phyloP scores from a whole-genome alignment of 2,113 vertebrate genomes.

The Nycticebus coucang region DNA sequence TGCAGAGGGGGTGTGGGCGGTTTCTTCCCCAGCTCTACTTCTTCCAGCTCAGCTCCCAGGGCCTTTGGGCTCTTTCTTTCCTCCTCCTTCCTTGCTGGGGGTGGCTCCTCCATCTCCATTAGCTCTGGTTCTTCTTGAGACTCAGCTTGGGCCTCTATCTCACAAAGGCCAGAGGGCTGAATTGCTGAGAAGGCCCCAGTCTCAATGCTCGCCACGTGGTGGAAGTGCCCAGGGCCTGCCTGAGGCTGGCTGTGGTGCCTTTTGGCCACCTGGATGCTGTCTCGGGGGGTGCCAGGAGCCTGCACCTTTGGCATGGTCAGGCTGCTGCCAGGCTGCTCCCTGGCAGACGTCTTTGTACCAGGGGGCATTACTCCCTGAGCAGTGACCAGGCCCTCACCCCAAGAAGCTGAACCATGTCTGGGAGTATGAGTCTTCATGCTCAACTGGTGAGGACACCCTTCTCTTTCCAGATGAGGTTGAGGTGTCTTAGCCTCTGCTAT shows the following conservation, averaged over 20 bases:
- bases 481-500: background rate
- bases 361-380: background rate
- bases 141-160: conserved; percentile 87
- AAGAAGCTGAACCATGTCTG: conserved; percentile 38
- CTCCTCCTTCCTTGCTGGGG: conserved; percentile 42
- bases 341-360: conserved; percentile 42
- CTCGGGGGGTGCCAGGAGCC: conserved; percentile 60
- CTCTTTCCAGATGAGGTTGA: conserved; percentile 1
- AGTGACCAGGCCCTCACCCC: background rate
- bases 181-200: conserved; percentile 87
- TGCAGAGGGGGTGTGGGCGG: conserved; percentile 97
- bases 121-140: conserved; percentile 79
- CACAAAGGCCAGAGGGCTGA: background rate
- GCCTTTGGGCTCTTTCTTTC: conserved; percentile 57
- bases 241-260: conserved; percentile 97
- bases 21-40: conserved; percentile 84
- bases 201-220: conserved; percentile 90
- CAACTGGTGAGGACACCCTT: background rate
- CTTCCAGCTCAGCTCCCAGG: conserved; percentile 74
- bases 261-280: conserved; percentile 88
- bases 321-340: conserved; percentile 70
- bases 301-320: conserved; percentile 71
- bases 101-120: conserved; percentile 85
- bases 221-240: conserved; percentile 85
- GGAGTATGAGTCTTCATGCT: background rate